phyloP scores from a whole-genome alignment of 2,888 invertebrate genomes.

The Plebejus argus region DNA sequence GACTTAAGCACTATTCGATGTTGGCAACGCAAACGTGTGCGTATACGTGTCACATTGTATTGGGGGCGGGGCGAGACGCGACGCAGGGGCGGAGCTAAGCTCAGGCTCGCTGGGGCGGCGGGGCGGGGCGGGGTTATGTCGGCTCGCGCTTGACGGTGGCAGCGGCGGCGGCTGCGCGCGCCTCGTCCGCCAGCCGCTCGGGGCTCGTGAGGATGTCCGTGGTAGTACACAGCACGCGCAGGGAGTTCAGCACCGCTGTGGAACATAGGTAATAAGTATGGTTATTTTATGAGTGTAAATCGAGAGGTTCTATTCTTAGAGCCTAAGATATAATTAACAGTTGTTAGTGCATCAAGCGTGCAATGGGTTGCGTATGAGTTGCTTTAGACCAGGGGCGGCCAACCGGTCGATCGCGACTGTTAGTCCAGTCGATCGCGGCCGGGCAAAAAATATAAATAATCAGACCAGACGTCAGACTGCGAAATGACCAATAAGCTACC shows the following conservation, averaged over 20 bases:
- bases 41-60: neutral
- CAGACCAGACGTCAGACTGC: no score
- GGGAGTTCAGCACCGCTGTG: constrained; percentile 95
- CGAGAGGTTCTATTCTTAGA: no score
- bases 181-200: constrained; percentile 93
- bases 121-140: constrained; percentile 50
- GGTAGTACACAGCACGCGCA: constrained; percentile 93
- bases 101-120: neutral
- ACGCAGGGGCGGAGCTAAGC: neutral
- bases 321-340: no score
- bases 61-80: neutral
- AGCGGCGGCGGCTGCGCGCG: constrained; percentile 85
- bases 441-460: no score
- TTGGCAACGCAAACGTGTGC: neutral
- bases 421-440: no score
- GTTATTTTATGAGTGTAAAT: neutral
- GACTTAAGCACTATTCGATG: neutral
- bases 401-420: no score
- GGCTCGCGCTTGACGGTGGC: constrained; percentile 70
- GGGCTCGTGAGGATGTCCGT: constrained; percentile 96
- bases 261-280: constrained; percentile 19
- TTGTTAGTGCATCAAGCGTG: no score
- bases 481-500: no score
- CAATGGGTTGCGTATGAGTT: no score
- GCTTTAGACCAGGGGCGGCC: no score